Conservation (phyloP, 2,113 vertebrate species). For the Chrysemys picta region DNA sequence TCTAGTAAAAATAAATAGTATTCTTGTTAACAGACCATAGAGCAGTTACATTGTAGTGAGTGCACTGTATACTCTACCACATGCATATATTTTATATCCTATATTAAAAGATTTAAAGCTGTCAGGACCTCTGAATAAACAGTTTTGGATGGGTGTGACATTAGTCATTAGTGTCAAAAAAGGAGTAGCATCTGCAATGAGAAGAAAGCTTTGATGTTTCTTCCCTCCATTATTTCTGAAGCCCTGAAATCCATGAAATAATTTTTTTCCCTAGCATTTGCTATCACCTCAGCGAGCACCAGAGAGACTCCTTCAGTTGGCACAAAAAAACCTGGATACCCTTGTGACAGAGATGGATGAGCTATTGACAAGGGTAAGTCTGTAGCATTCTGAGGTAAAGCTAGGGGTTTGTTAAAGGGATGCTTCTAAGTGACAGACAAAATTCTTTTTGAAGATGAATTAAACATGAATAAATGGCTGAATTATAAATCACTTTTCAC, state of each 20-base stretch:
- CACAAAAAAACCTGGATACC: conserved; percentile 90
- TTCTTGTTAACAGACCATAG: not conserved
- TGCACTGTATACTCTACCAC: not conserved
- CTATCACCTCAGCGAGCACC: conserved; percentile 95
- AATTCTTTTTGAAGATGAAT: conserved; percentile 17
- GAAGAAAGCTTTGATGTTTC: not conserved
- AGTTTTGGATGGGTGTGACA: conserved; percentile 1
- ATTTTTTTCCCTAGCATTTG: conserved; percentile 87
- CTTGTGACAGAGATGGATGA: conserved; percentile 96
- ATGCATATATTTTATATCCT: not conserved
- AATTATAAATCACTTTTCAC: conserved; percentile 36
- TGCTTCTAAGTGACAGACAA: conserved; percentile 16
- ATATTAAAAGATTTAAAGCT: not conserved
- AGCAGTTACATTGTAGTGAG: not conserved
- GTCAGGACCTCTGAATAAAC: not conserved
- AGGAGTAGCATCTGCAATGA: not conserved
- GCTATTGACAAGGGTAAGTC: conserved; percentile 91
- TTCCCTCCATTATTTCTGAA: conserved; percentile 4
- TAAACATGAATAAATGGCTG: conserved; percentile 46
- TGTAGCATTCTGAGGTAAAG: not conserved
- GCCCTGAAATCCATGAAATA: not conserved
- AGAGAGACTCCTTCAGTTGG: conserved; percentile 92
- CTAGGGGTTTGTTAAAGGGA: conserved; percentile 14
- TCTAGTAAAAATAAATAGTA: not conserved
- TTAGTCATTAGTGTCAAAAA: not conserved